phyloP scores from a whole-genome alignment of 1,140 invertebrate genomes.

The Nomia melanderi region DNA sequence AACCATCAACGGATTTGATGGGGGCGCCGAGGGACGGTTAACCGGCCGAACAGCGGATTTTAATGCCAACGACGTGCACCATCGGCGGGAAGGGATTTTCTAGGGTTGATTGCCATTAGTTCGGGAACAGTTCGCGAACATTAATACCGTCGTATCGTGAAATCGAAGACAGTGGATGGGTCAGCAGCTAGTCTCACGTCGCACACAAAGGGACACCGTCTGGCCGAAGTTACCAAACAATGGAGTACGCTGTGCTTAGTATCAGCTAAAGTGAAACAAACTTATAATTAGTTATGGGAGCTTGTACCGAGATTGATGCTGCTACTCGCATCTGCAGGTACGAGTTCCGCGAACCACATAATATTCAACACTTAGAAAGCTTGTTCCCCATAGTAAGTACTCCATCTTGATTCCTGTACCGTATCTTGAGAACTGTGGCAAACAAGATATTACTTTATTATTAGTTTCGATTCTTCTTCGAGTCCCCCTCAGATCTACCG shows the following conservation, averaged over 20 bases:
- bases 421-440: not conserved
- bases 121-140: conserved; percentile 32
- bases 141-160: conserved; percentile 36
- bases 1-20: too few species aligned
- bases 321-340: conserved; percentile 31
- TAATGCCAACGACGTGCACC: not conserved
- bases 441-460: not conserved
- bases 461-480: not conserved
- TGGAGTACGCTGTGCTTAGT: conserved; percentile 33
- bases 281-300: conserved; percentile 53
- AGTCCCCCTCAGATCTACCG: not conserved
- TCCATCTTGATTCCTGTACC: not conserved
- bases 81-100: not conserved
- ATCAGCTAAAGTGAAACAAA: conserved; percentile 47
- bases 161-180: conserved; percentile 42
- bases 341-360: conserved; percentile 23
- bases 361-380: conserved; percentile 35
- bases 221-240: conserved; percentile 44
- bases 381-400: conserved; percentile 3
- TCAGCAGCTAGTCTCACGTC: conserved; percentile 36
- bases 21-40: not conserved
- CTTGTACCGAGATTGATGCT: conserved; percentile 46
- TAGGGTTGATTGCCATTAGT: conserved; percentile 25
- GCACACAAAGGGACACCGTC: conserved; percentile 43
- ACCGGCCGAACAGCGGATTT: not conserved